Conservation (phyloP, 2,797 vertebrate genomes). For the Phylloscopus collybita region DNA sequence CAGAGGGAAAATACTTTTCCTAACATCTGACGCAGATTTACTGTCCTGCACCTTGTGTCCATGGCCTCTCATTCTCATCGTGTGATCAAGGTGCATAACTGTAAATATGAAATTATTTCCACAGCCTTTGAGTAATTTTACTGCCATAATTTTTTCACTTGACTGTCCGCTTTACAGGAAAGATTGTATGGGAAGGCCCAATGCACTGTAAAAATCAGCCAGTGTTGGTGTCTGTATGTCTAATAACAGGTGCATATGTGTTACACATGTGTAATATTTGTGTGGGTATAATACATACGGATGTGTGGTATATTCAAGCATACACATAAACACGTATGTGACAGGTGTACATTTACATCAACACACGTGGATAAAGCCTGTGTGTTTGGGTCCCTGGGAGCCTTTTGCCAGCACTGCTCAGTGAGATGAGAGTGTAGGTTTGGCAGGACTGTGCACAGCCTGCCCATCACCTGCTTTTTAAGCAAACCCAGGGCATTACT, state of each 20-base stretch:
- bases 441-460: not conserved
- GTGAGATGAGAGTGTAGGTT: not conserved
- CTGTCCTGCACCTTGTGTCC: not conserved
- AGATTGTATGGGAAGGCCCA: rapidly evolving
- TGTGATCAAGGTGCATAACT: rapidly evolving
- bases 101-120: not conserved
- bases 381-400: not conserved
- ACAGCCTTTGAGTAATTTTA: not conserved
- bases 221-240: no score
- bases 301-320: rapidly evolving
- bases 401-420: not conserved
- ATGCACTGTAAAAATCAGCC: not conserved
- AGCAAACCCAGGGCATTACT: not conserved
- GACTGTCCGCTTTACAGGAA: not conserved
- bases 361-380: rapidly evolving
- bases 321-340: no score
- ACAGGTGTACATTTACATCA: not conserved
- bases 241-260: no score
- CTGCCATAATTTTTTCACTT: not conserved
- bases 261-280: rapidly evolving
- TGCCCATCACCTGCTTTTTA: rapidly evolving
- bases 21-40: not conserved
- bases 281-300: rapidly evolving
- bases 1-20: not conserved
- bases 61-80: rapidly evolving